Evolutionary conservation across 2,113 vertebrate genomes (phyloP), one percentile per base, ranked within the genome.

Genomic region (Anolis carolinensis): DNA sequence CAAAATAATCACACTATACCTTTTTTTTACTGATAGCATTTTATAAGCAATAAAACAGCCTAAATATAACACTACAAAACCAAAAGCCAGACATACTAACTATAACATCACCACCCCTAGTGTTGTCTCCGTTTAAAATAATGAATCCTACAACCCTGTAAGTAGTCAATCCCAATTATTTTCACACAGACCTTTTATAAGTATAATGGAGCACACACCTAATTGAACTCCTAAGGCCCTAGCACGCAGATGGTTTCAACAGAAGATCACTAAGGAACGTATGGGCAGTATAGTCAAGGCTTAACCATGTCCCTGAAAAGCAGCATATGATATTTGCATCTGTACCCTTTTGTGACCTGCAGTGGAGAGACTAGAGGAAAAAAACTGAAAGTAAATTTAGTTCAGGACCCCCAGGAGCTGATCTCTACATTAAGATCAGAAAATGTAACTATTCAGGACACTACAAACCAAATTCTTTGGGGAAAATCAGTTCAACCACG

Each of bases 391-490:
- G 25, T 10, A 50, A 21, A 76, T 68, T 23, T 81, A 92, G 90
- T 92, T 89, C 27, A 96, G 93, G 93, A 94, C 25, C 23, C 25
- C 32, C 32, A 50, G 39, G 20, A 50, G 30, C 32, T 1, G 36
- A 63, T 36, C 11, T 8, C 18, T 34, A n/a, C 10, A 21, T 55
- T 48, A 32, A n/a, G 90, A 95, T 90, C 91, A 94, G 81, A 94
- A 87, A 90, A 94, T 94, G 94, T 84, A 96, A 55, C 82, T 92
- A 88, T 96, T 96, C 30, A 82, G 72, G n/a, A 44, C 8, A 3
- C 8, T 92, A 90, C 87, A 94, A 89, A 95, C 93, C 87, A 87
- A 95, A 95, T 95, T 91, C 94, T 95, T 91, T 94, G 92, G 94
- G 94, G 94, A 92, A 92, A 90, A 89, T 94, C 94, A 95, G 96